phyloP scores from a whole-genome alignment of 2,797 vertebrate species.

The Pseudochirops cupreus region DNA sequence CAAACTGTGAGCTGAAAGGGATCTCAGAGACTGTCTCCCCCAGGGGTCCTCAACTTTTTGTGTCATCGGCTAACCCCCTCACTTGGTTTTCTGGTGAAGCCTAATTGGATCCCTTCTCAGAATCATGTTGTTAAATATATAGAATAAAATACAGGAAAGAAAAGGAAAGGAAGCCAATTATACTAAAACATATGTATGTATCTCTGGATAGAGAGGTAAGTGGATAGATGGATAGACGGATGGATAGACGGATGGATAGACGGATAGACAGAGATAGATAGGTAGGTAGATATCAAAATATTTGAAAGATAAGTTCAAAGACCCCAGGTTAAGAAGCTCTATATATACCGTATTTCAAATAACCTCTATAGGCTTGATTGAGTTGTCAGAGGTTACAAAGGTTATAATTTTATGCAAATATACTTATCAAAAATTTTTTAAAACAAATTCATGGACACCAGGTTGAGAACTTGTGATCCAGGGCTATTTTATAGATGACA shows the following conservation, averaged over 20 bases:
- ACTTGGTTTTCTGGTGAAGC: not conserved
- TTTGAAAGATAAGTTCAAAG: not conserved
- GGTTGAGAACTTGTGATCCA: not conserved
- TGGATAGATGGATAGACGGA: too few relatives aligned
- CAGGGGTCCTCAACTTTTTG: not conserved
- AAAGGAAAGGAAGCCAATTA: not conserved
- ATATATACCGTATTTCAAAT: not conserved
- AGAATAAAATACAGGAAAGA: not conserved
- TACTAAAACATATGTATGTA: not conserved
- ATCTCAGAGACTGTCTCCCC: not conserved
- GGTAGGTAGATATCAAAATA: not conserved
- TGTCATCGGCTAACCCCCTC: not conserved
- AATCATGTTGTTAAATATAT: not conserved
- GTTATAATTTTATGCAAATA: not conserved
- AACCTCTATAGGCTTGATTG: not conserved
- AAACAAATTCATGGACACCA: not conserved
- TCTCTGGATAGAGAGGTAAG: too few relatives aligned
- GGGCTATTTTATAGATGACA: not conserved
- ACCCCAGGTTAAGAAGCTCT: not conserved
- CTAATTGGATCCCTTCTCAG: not conserved
- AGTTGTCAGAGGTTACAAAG: not conserved
- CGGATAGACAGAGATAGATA: too few relatives aligned
- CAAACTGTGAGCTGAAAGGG: not conserved
- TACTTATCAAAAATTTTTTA: not conserved
- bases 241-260: too few relatives aligned